Conservation (phyloP, 2,113 vertebrate genomes). For the Ceyx melanurus region DNA sequence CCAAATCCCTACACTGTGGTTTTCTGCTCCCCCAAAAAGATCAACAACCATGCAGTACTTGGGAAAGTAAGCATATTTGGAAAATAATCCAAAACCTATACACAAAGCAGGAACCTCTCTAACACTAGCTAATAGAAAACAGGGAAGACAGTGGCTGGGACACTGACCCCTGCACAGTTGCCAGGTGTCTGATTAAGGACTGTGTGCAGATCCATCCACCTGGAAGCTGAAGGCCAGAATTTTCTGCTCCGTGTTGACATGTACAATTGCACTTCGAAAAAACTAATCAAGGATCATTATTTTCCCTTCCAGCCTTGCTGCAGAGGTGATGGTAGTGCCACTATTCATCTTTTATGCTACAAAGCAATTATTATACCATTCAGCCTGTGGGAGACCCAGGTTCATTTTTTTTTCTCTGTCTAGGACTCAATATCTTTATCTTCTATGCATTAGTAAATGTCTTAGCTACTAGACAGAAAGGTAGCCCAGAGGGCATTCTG, state of each 20-base stretch:
- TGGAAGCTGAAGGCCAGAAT: neutral
- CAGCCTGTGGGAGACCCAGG: neutral
- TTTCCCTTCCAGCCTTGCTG: neutral
- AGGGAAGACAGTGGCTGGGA: neutral
- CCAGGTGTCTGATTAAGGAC: neutral
- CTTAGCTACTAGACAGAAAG: neutral
- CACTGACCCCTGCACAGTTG: neutral
- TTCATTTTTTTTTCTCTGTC: neutral
- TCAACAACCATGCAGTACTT: neutral
- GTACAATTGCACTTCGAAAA: neutral
- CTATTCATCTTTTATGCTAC: neutral
- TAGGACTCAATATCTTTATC: neutral
- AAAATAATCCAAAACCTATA: neutral
- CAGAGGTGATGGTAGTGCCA: neutral
- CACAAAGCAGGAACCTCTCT: neutral
- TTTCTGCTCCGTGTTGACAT: neutral
- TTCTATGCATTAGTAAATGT: neutral
- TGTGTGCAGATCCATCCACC: neutral
- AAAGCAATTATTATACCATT: neutral
- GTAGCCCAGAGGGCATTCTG: neutral
- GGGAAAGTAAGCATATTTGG: neutral
- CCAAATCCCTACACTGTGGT: neutral
- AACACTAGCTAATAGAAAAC: neutral
- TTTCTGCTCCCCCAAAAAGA: neutral
- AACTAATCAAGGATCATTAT: conserved; percentile 5